Evolutionary conservation across 2,888 invertebrate species (phyloP).

Genomic region (Tipula vernalis): DNA sequence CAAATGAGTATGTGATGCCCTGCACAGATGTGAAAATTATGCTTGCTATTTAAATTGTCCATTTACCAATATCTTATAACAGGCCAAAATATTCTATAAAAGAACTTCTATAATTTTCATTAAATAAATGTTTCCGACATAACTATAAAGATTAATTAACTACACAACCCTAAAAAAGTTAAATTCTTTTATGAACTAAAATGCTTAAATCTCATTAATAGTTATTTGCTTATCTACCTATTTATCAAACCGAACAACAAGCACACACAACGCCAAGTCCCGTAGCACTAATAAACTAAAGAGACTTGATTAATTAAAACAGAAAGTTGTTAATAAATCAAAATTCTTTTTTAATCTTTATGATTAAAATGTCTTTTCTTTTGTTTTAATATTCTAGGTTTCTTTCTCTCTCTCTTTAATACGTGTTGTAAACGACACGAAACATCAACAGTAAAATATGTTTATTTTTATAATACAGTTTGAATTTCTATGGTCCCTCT

Average conservation of each 20-base stretch:
- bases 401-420: neutral
- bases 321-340: neutral
- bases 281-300: neutral
- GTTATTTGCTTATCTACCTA: neutral
- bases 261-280: neutral
- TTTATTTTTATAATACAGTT: neutral
- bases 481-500: neutral
- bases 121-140: too few species aligned
- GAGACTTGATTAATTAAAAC: neutral
- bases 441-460: neutral
- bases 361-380: neutral
- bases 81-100: too few species aligned
- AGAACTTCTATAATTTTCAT: too few species aligned
- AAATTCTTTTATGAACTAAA: neutral
- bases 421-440: neutral
- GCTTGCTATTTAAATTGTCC: too few species aligned
- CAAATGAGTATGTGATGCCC: too few species aligned
- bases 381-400: neutral
- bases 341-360: neutral
- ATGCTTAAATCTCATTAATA: neutral
- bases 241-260: neutral
- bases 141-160: too few species aligned
- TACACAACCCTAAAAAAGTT: neutral
- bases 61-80: too few species aligned
- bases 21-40: too few species aligned